Conservation (phyloP, 1,140 invertebrate species). For the Epicauta chinensis region DNA sequence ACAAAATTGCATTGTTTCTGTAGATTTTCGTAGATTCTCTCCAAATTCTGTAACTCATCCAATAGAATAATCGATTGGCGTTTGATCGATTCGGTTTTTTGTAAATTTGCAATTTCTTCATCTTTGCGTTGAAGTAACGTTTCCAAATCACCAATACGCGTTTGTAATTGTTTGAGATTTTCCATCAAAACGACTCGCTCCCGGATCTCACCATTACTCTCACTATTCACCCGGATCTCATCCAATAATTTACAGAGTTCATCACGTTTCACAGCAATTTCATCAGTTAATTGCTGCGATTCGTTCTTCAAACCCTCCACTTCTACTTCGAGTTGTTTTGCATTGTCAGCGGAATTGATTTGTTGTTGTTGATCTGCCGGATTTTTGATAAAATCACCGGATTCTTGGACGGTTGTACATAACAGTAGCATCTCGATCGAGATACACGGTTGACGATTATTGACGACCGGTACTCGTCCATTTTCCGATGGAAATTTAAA, state of each 20-base stretch:
- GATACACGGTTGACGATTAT: conserved; percentile 11
- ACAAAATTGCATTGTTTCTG: too few relatives aligned
- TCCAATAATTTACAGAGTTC: too few relatives aligned
- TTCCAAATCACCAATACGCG: conserved; percentile 43
- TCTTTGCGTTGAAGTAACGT: conserved; percentile 39
- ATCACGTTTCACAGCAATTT: too few relatives aligned
- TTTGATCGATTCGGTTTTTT: conserved; percentile 42
- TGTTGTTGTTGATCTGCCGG: too few relatives aligned
- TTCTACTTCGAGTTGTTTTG: too few relatives aligned
- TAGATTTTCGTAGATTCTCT: conserved; percentile 44
- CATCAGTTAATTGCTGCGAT: too few relatives aligned
- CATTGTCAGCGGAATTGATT: too few relatives aligned
- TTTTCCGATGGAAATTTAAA: conserved; percentile 28
- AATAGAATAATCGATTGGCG: conserved; percentile 45
- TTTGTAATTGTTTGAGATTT: conserved; percentile 35
- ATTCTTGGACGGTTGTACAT: background rate
- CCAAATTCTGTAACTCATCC: conserved; percentile 45
- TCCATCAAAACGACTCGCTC: conserved; percentile 18
- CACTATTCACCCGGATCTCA: conserved; percentile 31
- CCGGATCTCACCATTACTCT: conserved; percentile 27
- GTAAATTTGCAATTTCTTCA: conserved; percentile 39
- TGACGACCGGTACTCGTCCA: conserved; percentile 22
- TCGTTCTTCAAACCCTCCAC: too few relatives aligned
- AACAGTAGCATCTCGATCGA: conserved; percentile 3
- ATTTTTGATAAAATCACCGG: too few relatives aligned